Evolutionary conservation across 2,888 invertebrate genomes (phyloP).

Genomic region (Hyppa rectilinea): DNA sequence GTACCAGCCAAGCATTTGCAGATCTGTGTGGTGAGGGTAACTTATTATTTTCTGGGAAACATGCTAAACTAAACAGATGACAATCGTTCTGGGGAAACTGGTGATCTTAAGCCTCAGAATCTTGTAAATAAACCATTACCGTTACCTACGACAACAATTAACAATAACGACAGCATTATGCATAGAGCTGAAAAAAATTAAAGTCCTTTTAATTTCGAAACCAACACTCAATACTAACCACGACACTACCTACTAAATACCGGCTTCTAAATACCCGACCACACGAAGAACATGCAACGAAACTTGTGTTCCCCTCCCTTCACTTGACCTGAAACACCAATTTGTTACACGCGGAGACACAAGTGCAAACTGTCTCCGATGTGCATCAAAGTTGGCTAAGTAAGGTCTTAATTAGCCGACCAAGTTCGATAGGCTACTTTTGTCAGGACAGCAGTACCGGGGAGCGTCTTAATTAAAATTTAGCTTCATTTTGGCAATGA

Average conservation of each 20-base stretch:
- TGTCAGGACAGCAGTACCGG: slow-evolving; percentile 54
- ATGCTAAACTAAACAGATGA: not conserved
- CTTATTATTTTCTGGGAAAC: not conserved
- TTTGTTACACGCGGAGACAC: slow-evolving; percentile 57
- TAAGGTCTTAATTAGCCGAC: slow-evolving; percentile 66
- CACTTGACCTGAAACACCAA: slow-evolving; percentile 61
- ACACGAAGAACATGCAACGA: slow-evolving; percentile 20
- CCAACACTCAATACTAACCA: not conserved
- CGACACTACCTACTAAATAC: not conserved
- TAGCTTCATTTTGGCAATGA: slow-evolving; percentile 19
- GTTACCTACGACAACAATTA: not conserved
- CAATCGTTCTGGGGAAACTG: not conserved
- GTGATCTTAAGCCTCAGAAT: not conserved
- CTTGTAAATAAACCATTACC: not conserved
- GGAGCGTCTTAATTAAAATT: slow-evolving; percentile 57
- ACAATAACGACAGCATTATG: not conserved
- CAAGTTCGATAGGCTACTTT: slow-evolving; percentile 57
- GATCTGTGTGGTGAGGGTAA: not conserved
- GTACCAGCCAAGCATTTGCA: not conserved
- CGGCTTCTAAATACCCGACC: slow-evolving; percentile 8
- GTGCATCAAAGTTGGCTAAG: slow-evolving; percentile 56
- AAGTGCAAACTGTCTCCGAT: slow-evolving; percentile 50
- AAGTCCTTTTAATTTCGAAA: not conserved
- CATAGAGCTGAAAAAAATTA: not conserved
- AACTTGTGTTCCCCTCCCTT: slow-evolving; percentile 28